phyloP scores from a whole-genome alignment of 2,113 vertebrate genomes.

The Anolis sagrei region DNA sequence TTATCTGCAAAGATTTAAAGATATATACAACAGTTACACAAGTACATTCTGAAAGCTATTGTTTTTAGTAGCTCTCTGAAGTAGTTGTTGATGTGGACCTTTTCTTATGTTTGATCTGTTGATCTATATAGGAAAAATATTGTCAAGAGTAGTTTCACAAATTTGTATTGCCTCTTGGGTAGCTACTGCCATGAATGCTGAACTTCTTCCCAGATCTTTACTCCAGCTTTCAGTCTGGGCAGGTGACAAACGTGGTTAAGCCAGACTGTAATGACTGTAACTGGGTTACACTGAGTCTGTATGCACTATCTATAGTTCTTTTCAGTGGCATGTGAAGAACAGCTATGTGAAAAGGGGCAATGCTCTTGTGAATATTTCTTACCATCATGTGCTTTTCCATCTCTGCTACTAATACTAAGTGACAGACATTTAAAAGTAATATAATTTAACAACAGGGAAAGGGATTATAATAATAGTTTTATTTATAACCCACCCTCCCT shows the following conservation, averaged over 20 bases:
- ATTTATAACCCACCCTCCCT: no score
- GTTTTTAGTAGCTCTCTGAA: neutral
- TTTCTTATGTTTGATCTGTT: neutral
- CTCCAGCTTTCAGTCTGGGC: neutral
- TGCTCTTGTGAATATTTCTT: neutral
- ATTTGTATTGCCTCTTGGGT: no score
- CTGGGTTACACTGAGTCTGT: neutral
- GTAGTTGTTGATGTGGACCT: neutral
- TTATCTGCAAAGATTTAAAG: neutral
- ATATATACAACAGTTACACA: no score
- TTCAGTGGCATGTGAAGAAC: neutral
- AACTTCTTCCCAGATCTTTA: no score
- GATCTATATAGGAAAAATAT: no score
- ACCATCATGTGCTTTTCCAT: neutral
- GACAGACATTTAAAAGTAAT: neutral
- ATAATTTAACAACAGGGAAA: no score
- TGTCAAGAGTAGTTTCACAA: no score
- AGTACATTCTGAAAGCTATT: neutral
- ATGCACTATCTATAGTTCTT: neutral
- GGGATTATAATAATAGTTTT: no score
- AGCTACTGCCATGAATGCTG: no score
- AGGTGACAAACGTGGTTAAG: neutral
- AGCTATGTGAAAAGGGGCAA: neutral
- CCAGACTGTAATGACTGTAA: neutral
- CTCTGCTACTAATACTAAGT: neutral